Conservation (phyloP, 2,888 invertebrate genomes). For the Pycnomerus fuliginosus region DNA sequence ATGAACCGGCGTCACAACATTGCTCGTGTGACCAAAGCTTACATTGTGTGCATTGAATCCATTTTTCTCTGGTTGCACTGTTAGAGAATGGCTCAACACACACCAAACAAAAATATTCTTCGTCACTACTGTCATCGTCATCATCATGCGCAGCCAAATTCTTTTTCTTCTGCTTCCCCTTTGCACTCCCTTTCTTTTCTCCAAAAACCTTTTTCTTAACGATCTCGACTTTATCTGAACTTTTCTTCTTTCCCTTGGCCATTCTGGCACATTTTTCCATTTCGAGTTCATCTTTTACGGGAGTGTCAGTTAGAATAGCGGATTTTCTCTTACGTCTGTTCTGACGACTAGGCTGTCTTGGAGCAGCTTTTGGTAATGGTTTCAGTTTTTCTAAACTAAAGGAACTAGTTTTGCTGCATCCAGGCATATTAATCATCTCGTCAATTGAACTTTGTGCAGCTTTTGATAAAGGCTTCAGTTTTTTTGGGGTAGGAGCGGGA, state of each 20-base stretch:
- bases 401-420: too few species aligned
- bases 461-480: too few species aligned
- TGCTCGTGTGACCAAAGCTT: conserved; percentile 23
- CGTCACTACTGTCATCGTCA: conserved; percentile 18
- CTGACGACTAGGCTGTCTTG: conserved; percentile 32
- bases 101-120: conserved; percentile 23
- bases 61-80: conserved; percentile 17
- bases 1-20: conserved; percentile 16
- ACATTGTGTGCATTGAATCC: conserved; percentile 26
- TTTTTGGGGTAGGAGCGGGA: too few species aligned
- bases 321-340: conserved; percentile 36
- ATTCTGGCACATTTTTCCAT: too few species aligned
- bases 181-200: conserved; percentile 17
- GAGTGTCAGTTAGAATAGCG: conserved; percentile 36
- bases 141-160: conserved; percentile 12
- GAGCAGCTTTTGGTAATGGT: conserved; percentile 31
- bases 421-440: too few species aligned
- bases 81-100: conserved; percentile 9
- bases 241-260: conserved; percentile 29
- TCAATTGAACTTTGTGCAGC: too few species aligned
- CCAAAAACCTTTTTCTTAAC: conserved; percentile 24
- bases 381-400: conserved; percentile 22
- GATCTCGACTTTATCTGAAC: too few species aligned
- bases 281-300: conserved; percentile 34
- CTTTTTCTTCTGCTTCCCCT: conserved; percentile 21